Evolutionary conservation across 1,140 invertebrate genomes (phyloP), one percentile per base, ranked within the genome.

Genomic region (Arion vulgaris): DNA sequence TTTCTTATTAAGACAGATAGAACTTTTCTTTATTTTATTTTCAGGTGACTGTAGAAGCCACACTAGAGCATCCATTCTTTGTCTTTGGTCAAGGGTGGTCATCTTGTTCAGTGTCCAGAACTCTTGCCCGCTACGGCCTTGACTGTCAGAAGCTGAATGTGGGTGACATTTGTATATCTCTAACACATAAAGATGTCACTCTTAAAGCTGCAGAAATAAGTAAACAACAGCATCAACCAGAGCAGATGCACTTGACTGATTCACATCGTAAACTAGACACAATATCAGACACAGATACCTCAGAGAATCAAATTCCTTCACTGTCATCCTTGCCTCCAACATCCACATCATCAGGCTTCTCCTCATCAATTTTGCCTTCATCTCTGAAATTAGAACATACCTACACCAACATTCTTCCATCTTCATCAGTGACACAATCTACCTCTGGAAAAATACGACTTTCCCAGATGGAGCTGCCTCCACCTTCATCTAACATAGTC

Each of bases 81-180:
- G 96, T 97, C 49, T 96, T 96, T 89, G 95, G 96, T 9, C 95
- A 95, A 86, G 96, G 96, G 2, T 98, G 96, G 96, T 96, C 96
- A 73, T 97, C 96, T 1, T 96, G 94, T 89, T 94, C 94, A 86
- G 96, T 96, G 0, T 94, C 96, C 85, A 93, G 94, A 78, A 96
- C 96, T 19, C 89, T 95, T 51, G 93, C 95, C 81, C 93, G 94
- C 72, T 96, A 96, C 91, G 95, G 95, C 26, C 93, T 98, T 11
- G 94, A 94, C 83, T 96, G 96, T 81, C 95, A 95, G 82, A 94
- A 94, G 86, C 92, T 98, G 82, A 94, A 95, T 89, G 95, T 97
- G 2, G 96, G 96, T 19, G 96, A 98, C 91, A 94, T 96, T 51
- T 96, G 96, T 88, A 95, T 98, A 62, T 96, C 96, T 0, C 92